Conservation (phyloP, 2,797 vertebrate genomes). For the Sebastes aleutianus region DNA sequence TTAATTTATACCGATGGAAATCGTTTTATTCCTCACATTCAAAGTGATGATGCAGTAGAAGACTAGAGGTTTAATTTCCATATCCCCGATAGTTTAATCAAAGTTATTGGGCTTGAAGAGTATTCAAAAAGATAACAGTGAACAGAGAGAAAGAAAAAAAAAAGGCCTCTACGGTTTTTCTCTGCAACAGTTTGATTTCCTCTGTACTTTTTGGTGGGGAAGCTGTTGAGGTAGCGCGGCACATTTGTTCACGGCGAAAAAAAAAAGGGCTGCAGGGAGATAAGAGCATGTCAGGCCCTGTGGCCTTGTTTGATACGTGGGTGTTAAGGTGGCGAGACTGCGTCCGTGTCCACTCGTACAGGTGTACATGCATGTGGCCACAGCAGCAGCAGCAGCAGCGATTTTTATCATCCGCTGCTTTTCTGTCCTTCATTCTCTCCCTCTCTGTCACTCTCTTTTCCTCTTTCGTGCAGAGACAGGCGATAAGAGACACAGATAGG, state of each 20-base stretch:
- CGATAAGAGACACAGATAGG: constrained; percentile 75
- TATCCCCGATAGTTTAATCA: constrained; percentile 17
- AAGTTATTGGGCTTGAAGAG: constrained; percentile 14
- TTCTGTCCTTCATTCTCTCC: constrained; percentile 62
- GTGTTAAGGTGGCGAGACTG: constrained; percentile 27
- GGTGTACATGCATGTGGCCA: constrained; percentile 62
- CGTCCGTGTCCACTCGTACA: constrained; percentile 66
- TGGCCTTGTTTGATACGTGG: constrained; percentile 69
- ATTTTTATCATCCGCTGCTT: constrained; percentile 65
- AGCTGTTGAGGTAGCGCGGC: constrained; percentile 28
- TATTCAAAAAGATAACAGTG: constrained; percentile 35
- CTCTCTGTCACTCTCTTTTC: constrained; percentile 61
- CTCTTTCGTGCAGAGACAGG: constrained; percentile 64
- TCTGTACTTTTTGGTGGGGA: constrained; percentile 39
- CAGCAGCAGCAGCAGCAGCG: constrained; percentile 44
- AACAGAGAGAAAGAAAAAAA: not conserved
- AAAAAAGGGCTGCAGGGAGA: constrained; percentile 50
- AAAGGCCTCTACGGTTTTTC: not conserved
- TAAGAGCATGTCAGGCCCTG: constrained; percentile 58
- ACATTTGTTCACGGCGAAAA: constrained; percentile 45
- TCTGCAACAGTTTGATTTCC: constrained; percentile 55
- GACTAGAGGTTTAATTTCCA: constrained; percentile 5
- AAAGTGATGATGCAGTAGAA: constrained; percentile 49
- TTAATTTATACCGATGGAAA: constrained; percentile 21
- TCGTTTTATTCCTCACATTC: not conserved